phyloP scores from a whole-genome alignment of 2,888 invertebrate genomes.

The Scaptomyza parva region DNA sequence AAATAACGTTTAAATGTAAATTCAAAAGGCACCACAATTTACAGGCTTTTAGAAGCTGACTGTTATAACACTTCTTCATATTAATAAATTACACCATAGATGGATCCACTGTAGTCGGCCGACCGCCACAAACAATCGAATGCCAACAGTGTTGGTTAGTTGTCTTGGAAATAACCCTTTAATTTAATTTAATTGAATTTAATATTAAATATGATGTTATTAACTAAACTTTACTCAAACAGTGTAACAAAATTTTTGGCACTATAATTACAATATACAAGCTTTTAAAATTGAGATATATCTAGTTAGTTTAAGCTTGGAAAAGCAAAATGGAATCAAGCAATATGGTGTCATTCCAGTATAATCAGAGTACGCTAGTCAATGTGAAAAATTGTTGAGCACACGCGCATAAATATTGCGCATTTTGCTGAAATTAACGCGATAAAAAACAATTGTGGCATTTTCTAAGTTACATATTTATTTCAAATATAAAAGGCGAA shows the following conservation, averaged over 20 bases:
- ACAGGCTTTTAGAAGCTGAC: slow-evolving; percentile 1
- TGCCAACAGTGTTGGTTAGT: not conserved
- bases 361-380: slow-evolving; percentile 32
- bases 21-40: slow-evolving; percentile 1
- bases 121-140: slow-evolving; percentile 16
- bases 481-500: not conserved
- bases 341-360: slow-evolving; percentile 2
- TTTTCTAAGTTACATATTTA: not conserved
- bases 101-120: not conserved
- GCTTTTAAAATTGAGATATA: not conserved
- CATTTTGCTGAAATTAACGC: slow-evolving; percentile 26
- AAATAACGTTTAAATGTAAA: slow-evolving; percentile 1
- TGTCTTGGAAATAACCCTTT: not conserved
- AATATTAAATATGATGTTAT: not conserved
- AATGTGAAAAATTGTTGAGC: slow-evolving; percentile 4
- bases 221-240: not conserved
- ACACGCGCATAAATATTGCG: slow-evolving; percentile 21
- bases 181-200: too few relatives aligned
- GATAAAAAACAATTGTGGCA: not conserved
- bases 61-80: slow-evolving; percentile 27
- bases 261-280: not conserved
- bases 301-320: not conserved
- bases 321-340: not conserved
- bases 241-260: not conserved
- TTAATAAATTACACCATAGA: not conserved